These are phyloP conservation scores for Strigops habroptila DNA, from an alignment of 2,113 vertebrate species.

Conservation along the genomic window DNA sequence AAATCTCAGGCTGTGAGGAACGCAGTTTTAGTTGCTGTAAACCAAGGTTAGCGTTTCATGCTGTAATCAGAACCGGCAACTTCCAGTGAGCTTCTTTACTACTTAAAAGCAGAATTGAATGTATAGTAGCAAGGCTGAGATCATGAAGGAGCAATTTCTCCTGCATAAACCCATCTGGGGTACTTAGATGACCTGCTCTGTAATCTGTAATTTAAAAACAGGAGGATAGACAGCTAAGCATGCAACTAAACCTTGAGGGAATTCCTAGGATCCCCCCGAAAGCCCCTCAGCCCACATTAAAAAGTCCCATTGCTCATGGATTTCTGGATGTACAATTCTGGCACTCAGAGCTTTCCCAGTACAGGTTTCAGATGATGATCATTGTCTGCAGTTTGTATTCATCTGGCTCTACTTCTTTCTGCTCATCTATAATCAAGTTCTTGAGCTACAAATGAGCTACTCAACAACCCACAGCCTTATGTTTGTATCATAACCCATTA, in stretches of 20 bases:
- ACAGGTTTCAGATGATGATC: constrained; percentile 19
- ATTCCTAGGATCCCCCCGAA: not conserved
- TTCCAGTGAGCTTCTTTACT: constrained; percentile 7
- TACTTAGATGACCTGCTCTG: not conserved
- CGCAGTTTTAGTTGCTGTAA: not conserved
- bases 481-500: not conserved
- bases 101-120: constrained; percentile 18
- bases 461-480: not conserved
- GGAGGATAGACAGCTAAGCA: not conserved
- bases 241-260: not conserved
- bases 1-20: not conserved
- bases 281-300: not conserved
- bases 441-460: constrained; percentile 36
- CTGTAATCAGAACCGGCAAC: constrained; percentile 14
- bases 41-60: not conserved
- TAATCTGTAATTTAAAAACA: not conserved
- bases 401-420: constrained; percentile 27
- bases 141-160: constrained; percentile 2
- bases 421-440: constrained; percentile 47
- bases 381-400: constrained; percentile 4
- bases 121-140: not conserved
- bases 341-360: not conserved
- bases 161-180: not conserved
- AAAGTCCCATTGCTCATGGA: not conserved
- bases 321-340: not conserved